Evolutionary conservation across 2,888 invertebrate genomes (phyloP).

Genomic region (Eristalinus aeneus): DNA sequence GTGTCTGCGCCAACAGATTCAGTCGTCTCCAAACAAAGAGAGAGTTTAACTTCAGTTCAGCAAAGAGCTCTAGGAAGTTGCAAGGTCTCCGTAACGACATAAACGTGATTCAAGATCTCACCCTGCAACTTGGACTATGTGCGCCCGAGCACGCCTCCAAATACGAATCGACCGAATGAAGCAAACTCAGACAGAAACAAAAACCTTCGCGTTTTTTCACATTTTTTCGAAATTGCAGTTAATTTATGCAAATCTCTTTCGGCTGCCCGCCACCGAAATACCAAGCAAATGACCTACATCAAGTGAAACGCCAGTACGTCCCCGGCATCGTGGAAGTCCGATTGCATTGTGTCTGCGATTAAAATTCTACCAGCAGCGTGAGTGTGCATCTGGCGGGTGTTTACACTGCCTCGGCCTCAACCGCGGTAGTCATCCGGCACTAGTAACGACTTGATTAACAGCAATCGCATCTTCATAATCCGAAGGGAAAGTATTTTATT

Average conservation of each 20-base stretch:
- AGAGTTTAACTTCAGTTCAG: no score
- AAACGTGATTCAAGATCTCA: background rate
- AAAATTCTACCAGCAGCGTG: background rate
- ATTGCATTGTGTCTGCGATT: background rate
- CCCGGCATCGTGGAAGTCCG: background rate
- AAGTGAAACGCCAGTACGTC: background rate
- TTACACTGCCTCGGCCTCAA: background rate
- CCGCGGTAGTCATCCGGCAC: background rate
- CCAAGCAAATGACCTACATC: background rate
- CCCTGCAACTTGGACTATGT: background rate
- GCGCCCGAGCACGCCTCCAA: background rate
- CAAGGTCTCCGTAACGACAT: background rate
- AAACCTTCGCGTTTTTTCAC: background rate
- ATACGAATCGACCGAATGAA: background rate
- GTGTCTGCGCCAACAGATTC: no score
- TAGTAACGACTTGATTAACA: background rate
- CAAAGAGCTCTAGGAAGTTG: no score
- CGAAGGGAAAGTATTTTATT: background rate
- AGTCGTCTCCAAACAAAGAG: no score
- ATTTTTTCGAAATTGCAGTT: background rate
- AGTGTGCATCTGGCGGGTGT: background rate
- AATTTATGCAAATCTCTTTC: background rate
- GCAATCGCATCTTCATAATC: background rate
- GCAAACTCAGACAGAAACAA: background rate
- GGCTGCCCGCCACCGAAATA: background rate